Evolutionary conservation across 2,113 vertebrate genomes (phyloP).

Genomic region (Oreochromis tanganicae): DNA sequence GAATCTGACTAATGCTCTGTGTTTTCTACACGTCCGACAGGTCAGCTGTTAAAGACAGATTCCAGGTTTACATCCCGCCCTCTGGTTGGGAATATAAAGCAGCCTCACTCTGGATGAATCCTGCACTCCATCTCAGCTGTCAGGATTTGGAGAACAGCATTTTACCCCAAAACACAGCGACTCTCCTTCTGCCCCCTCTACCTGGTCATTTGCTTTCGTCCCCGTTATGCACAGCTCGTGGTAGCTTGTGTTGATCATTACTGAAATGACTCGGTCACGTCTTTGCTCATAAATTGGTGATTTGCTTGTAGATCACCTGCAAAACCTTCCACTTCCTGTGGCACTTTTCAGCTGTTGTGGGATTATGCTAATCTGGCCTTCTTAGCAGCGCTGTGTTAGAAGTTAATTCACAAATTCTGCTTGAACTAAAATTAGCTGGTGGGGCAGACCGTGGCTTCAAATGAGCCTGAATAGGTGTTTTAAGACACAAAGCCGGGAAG

Average conservation of each 20-base stretch:
- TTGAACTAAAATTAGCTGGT: not conserved
- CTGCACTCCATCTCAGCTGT: not conserved
- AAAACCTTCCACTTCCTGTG: not conserved
- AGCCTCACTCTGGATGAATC: not conserved
- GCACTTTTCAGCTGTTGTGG: not conserved
- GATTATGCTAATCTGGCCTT: not conserved
- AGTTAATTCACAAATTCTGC: not conserved
- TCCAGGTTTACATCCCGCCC: not conserved
- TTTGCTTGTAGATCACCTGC: not conserved
- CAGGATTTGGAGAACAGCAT: not conserved
- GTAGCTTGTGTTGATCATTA: not conserved
- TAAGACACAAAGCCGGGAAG: not conserved
- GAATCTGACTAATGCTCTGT: not conserved
- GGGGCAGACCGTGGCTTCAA: not conserved
- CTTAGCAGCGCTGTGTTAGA: not conserved
- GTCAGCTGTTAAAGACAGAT: not conserved
- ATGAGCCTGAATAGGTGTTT: not conserved
- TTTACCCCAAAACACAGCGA: not conserved
- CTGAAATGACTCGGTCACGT: not conserved
- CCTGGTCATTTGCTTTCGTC: not conserved
- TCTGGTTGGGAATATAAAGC: not conserved
- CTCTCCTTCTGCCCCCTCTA: not conserved
- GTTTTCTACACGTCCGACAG: not conserved
- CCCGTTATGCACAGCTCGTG: not conserved
- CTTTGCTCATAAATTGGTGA: not conserved